Evolutionary conservation across 2,797 vertebrate genomes (phyloP), one percentile per base, ranked within the genome.

Genomic region (Cyprinella venusta): DNA sequence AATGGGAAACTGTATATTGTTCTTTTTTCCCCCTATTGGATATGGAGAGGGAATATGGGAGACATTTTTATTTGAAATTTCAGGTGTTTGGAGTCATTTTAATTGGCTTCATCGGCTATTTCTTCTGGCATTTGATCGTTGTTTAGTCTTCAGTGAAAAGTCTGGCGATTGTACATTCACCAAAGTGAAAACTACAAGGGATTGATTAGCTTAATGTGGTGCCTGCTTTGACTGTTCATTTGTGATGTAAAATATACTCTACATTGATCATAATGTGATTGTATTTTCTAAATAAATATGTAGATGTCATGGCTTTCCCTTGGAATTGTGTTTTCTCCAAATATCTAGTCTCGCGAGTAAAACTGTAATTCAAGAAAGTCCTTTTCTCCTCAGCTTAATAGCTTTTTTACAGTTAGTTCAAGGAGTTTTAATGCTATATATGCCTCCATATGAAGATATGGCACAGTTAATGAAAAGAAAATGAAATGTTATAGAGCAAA

Each of bases 211-310:
- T 72, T 63, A 61, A 36, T 72, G 67, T 80, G 36, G 36, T 80
- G 16, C 7, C 54, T 71, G 68, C 42, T 82, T 69, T 87, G 71
- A 77, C 80, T 87, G 50, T 77, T 42, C 16, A 48, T 56, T 76
- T 87, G 82, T 90, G 56, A 88, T 83, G 71, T 90, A 63, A 87
- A 76, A 33, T 84, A 76, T 85, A 69, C 77, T 85, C 21, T 26
- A 69, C 59, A 84, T 78, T 82, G 52, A 86, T 87, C 87, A 84
- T 84, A 86, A 81, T 90, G 89, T 91, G 76, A 82, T 86, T 85
- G 67, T 85, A 90, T 92, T 93, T 91, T 85, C 18, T 85, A 84
- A 90, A 88, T 89, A 91, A 92, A 94, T 42, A 6, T 26, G 9
- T 52, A 26, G 10, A 59, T 26, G 3, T 26, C 0, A 30, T 30